A percentile compares a stretch with the other conserved stretches of the same genome.
Conservation (phyloP, 1,140 invertebrate genomes). For the Cecropterus lyciades region DNA sequence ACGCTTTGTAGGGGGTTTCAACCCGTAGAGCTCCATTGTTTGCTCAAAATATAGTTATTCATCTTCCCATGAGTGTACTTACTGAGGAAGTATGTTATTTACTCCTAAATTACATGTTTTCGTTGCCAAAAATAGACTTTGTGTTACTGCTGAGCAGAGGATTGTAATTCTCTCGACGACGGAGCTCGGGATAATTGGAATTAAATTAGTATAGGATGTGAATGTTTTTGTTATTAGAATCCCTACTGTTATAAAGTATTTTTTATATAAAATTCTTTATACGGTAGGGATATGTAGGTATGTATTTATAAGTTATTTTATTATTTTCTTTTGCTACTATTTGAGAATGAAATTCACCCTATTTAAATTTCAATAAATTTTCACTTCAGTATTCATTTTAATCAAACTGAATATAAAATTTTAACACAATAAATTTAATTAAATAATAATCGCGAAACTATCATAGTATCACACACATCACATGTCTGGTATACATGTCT, state of each 20-base stretch:
- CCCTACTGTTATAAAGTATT: not conserved
- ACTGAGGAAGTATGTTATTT: slow-evolving; percentile 48
- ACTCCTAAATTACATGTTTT: slow-evolving; percentile 54
- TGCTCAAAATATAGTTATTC: slow-evolving; percentile 71
- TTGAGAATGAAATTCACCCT: too few species aligned
- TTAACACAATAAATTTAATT: too few species aligned
- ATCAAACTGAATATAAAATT: too few species aligned
- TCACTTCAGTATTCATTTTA: too few species aligned
- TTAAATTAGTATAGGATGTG: slow-evolving; percentile 21
- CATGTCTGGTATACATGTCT: too few species aligned
- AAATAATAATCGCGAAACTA: too few species aligned
- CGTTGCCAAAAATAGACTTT: slow-evolving; percentile 34
- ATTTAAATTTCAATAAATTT: too few species aligned
- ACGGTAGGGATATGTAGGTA: too few species aligned
- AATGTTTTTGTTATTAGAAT: slow-evolving; percentile 2
- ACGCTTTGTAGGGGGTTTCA: slow-evolving; percentile 60
- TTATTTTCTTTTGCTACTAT: too few species aligned
- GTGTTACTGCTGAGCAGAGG: slow-evolving; percentile 17
- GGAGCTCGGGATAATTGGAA: slow-evolving; percentile 21
- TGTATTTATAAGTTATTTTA: too few species aligned
- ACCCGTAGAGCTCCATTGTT: slow-evolving; percentile 66
- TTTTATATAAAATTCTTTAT: too few species aligned
- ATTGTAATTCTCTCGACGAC: slow-evolving; percentile 28
- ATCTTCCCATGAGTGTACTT: slow-evolving; percentile 60
- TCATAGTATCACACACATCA: too few species aligned